Evolutionary conservation across 1,140 invertebrate species (phyloP).

Genomic region (Cotesia glomerata): DNA sequence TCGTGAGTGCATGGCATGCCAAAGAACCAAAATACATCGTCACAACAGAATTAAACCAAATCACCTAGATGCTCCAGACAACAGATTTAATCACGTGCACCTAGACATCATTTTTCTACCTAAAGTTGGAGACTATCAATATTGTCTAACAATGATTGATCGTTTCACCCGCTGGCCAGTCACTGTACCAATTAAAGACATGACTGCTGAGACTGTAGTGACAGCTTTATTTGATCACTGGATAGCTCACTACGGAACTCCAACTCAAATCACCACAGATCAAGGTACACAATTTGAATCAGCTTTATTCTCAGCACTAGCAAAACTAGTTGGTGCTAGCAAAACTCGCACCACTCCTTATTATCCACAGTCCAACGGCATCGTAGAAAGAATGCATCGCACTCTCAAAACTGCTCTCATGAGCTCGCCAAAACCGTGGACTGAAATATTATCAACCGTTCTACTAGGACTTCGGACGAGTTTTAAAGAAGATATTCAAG

Average conservation of each 20-base stretch:
- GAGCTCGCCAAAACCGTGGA: conserved; percentile 22
- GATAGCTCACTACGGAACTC: conserved; percentile 50
- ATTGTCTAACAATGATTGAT: conserved; percentile 21
- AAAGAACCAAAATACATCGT: conserved; percentile 35
- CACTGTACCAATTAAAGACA: conserved; percentile 45
- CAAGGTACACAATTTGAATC: conserved; percentile 29
- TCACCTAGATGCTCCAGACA: conserved; percentile 21
- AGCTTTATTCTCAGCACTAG: conserved; percentile 13
- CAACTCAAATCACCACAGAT: conserved; percentile 18
- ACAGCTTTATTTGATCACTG: conserved; percentile 43
- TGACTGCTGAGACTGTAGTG: conserved; percentile 2
- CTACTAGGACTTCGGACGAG: conserved; percentile 30
- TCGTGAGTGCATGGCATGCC: conserved; percentile 36
- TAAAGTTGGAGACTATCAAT: conserved; percentile 18
- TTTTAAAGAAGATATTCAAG: conserved; percentile 38
- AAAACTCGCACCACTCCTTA: conserved; percentile 34
- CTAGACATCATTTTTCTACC: conserved; percentile 48
- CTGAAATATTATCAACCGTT: conserved; percentile 20
- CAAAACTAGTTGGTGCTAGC: conserved; percentile 7
- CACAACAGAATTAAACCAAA: conserved; percentile 28
- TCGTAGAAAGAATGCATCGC: conserved; percentile 10
- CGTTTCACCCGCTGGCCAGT: conserved; percentile 54
- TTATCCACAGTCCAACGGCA: conserved; percentile 41
- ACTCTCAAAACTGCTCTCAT: conserved; percentile 35
- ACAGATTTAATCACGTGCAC: conserved; percentile 43